These are phyloP conservation scores for Oconnorella tubifera DNA, from an alignment of 2,888 invertebrate species.

Conservation along the genomic window DNA sequence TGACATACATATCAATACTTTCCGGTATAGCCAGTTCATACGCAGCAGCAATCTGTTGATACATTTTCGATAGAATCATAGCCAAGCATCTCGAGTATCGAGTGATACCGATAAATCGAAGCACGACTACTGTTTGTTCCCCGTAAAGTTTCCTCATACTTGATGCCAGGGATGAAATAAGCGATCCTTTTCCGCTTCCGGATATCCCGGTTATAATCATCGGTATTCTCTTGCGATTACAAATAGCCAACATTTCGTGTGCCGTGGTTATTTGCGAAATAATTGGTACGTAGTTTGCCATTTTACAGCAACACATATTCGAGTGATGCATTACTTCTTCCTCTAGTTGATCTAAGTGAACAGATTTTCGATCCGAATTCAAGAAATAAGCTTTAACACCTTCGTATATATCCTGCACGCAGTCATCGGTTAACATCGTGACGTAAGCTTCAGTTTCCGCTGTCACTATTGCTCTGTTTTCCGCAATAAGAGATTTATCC, in stretches of 20 bases:
- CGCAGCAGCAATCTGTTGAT: conserved; percentile 24
- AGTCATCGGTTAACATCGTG: conserved; percentile 21
- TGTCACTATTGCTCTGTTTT: conserved; percentile 11
- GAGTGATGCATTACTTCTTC: conserved; percentile 27
- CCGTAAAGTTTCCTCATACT: not conserved
- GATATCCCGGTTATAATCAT: conserved; percentile 2
- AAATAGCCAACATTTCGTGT: not conserved
- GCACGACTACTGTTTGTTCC: conserved; percentile 13
- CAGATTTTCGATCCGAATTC: not conserved
- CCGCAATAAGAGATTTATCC: conserved; percentile 4
- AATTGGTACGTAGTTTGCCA: not conserved
- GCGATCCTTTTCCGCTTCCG: conserved; percentile 4
- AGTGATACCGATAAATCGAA: conserved; percentile 23
- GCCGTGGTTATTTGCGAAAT: not conserved
- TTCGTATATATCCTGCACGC: conserved; percentile 22
- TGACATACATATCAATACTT: conserved; percentile 1
- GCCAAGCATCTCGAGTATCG: conserved; percentile 15
- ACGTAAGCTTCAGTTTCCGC: conserved; percentile 26
- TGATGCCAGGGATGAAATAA: conserved; percentile 2
- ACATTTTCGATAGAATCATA: conserved; percentile 19
- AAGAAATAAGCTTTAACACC: conserved; percentile 9
- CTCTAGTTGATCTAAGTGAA: conserved; percentile 4
- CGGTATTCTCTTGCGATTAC: not conserved
- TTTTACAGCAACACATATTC: conserved; percentile 7
- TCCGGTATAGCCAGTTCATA: conserved; percentile 20